A percentile compares a stretch with the other conserved stretches of the same genome.
Conservation (phyloP, 2,797 vertebrate species). For the Emys orbicularis region DNA sequence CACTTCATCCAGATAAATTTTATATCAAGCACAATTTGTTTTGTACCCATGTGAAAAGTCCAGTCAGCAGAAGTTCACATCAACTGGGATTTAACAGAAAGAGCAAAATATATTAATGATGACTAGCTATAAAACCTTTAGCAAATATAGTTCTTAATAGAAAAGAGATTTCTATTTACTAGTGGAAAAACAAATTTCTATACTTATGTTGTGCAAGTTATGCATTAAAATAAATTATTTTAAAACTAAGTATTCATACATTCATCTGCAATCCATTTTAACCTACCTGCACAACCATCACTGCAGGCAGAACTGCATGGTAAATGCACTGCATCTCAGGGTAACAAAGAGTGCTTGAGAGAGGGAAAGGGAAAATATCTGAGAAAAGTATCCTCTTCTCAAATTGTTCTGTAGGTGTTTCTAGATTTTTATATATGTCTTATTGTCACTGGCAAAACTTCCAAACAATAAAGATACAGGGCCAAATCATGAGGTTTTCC, state of each 20-base stretch:
- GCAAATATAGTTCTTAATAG: background rate
- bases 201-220: rapidly evolving
- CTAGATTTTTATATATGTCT: background rate
- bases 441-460: background rate
- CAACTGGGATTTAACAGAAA: slow-evolving; percentile 29
- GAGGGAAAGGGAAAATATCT: background rate
- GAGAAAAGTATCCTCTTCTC: background rate
- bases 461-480: rapidly evolving
- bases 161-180: background rate
- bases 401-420: background rate
- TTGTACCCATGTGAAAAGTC: slow-evolving; percentile 41
- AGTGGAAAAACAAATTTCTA: background rate
- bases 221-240: background rate
- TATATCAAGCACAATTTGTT: slow-evolving; percentile 55
- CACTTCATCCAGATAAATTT: slow-evolving; percentile 55
- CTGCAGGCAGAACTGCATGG: background rate
- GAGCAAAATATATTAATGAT: background rate
- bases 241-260: background rate
- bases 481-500: background rate
- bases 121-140: background rate
- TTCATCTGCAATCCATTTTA: background rate
- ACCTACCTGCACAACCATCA: rapidly evolving
- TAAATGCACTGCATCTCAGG: background rate
- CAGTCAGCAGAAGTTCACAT: slow-evolving; percentile 61
- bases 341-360: background rate